Evolutionary conservation across 1,140 invertebrate genomes (phyloP).

Genomic region (Rhyzopertha dominica): DNA sequence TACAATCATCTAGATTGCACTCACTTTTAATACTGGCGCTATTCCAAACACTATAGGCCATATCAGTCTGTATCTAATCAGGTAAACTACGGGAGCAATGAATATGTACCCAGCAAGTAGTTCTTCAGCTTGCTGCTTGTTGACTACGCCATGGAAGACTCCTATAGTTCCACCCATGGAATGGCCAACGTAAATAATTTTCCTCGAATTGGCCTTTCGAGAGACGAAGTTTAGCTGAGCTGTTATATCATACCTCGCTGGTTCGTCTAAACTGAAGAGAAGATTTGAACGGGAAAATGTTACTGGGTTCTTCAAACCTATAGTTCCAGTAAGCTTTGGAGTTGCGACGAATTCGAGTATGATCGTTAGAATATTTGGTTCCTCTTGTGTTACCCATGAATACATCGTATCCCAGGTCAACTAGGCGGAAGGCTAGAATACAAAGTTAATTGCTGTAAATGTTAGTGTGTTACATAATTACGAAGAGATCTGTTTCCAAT

Average conservation of each 20-base stretch:
- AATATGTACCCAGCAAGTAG: too few species aligned
- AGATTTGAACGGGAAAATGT: too few species aligned
- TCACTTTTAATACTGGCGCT: too few species aligned
- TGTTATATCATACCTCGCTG: slow-evolving; percentile 54
- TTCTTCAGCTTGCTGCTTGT: too few species aligned
- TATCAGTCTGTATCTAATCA: too few species aligned
- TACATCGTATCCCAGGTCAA: slow-evolving; percentile 56
- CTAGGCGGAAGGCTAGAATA: slow-evolving; percentile 34
- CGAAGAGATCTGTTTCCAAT: slow-evolving; percentile 43
- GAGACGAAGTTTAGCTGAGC: slow-evolving; percentile 51
- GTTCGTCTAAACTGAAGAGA: slow-evolving; percentile 50
- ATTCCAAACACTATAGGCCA: too few species aligned
- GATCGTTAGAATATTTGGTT: slow-evolving; percentile 52
- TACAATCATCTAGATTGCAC: too few species aligned
- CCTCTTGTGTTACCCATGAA: slow-evolving; percentile 64
- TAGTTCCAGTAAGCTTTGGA: slow-evolving; percentile 46
- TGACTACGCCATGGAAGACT: too few species aligned
- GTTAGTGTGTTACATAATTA: slow-evolving; percentile 20
- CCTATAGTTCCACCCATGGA: slow-evolving; percentile 59
- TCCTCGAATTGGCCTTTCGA: slow-evolving; percentile 46
- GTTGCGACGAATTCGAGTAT: slow-evolving; percentile 34
- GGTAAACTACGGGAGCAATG: too few species aligned
- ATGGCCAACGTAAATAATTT: slow-evolving; percentile 49
- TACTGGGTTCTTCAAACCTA: too few species aligned
- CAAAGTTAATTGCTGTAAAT: too few species aligned